phyloP scores from a whole-genome alignment of 2,113 vertebrate species.

The Lonchura striata region DNA sequence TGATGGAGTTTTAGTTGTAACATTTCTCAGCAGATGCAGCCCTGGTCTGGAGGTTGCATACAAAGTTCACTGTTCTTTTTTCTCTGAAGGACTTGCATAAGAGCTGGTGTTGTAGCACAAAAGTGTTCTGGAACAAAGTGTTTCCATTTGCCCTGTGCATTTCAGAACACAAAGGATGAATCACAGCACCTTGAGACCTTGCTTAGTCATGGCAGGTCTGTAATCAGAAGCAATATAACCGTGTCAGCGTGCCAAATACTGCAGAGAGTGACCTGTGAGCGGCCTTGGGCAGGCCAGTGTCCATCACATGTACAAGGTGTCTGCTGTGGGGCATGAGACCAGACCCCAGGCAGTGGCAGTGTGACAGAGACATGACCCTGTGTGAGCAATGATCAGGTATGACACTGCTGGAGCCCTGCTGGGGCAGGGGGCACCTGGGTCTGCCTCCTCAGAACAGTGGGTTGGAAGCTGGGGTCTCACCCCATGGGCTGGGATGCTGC shows the following conservation, averaged over 20 bases:
- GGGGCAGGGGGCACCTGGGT: not conserved
- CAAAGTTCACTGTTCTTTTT: not conserved
- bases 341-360: not conserved
- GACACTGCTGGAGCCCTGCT: not conserved
- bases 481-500: not conserved
- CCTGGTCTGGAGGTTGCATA: not conserved
- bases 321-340: not conserved
- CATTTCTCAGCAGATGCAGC: not conserved
- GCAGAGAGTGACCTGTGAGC: not conserved
- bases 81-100: not conserved
- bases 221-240: not conserved
- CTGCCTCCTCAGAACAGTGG: not conserved
- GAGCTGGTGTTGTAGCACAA: not conserved
- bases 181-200: not conserved
- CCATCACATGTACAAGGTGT: not conserved
- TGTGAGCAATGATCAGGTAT: not conserved
- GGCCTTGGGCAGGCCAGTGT: rapidly evolving
- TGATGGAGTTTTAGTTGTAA: not conserved
- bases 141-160: not conserved
- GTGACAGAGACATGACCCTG: not conserved
- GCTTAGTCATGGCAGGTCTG: not conserved
- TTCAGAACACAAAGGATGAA: not conserved
- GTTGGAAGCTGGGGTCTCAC: not conserved
- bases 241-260: not conserved
- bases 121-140: not conserved